Evolutionary conservation across 2,888 invertebrate genomes (phyloP), one percentile per base, ranked within the genome.

Genomic region (Nyleta sp.): DNA sequence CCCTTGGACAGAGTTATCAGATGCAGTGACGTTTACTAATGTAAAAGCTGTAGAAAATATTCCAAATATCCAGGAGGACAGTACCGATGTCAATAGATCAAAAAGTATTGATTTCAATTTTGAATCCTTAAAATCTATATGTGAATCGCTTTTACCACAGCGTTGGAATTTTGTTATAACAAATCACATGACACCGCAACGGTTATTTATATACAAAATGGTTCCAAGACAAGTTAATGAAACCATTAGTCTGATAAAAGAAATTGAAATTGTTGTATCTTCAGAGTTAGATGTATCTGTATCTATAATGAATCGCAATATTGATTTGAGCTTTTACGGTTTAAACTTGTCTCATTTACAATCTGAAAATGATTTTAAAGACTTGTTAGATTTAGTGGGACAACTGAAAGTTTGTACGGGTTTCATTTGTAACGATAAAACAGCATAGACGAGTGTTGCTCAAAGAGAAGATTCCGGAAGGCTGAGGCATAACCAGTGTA

Each of bases 311-410:
- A 59, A 31, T 28, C 17, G 20, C 0, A 31, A 1, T 4, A 20
- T 59, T 13, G 59, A 59, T 13, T 18, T 59, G 20, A 46, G 18
- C 7, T 33, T n/a, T 18, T 13, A 59, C 18, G 59, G 44, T n/a
- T 59, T 31, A 8, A 18, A 38, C 2, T 10, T 15, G 13, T 35
- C 48, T 13, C 15, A 62, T 5, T 38, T 60, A 10, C 35, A 33
- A 62, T 48, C n/a, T 20, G 62, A 38, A 6, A 24, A 48, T 22
- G 62, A 62, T 62, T 48, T 62, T 0, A 35, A 22, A 35, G 13
- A 17, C 11, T 35, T 62, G 20, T 24, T 62, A 11, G 5, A 48
- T 13, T 48, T 35, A 1, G n/a, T 62, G 0, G 35, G 13, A 2
- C 20, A 38, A 8, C 15, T 42, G 15, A 42, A 15, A 3, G 17